Evolutionary conservation across 2,113 vertebrate genomes (phyloP), one percentile per base, ranked within the genome.

Genomic region (Donacobius atricapilla): DNA sequence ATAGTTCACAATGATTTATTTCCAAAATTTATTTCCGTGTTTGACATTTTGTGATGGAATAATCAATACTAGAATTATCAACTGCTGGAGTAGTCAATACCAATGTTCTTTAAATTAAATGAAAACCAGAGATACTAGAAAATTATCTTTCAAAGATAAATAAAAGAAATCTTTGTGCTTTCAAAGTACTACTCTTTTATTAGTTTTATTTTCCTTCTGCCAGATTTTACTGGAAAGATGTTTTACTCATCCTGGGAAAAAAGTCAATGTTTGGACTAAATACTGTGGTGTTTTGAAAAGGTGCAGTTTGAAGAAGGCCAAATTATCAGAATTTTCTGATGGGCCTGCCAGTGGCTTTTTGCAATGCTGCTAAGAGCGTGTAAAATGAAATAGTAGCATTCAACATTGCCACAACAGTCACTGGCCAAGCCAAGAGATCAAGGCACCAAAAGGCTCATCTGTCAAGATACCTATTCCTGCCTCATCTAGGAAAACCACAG

Each of bases 181-280:
- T 92, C 72, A 88, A 84, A 94, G 89, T 85, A 73, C 75, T 94
- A 88, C 70, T 85, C 71, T 78, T 96, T 57, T 94, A 48, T 71
- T 93, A 48, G 68, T 33, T 90, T 93, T 95, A 79, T 91, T 95
- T 97, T 93, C 56, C n/a, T 92, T 90, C 82, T 96, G 76, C 91
- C 88, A 92, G 73, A 82, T 96, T 96, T 80, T 94, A 75, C 85
- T 96, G 71, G 89, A 97, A 97, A 89, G 93, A 95, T 89, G 37
- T 87, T 96, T 92, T 94, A 94, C 54, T 96, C 86, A 90, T 96
- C 89, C 95, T 86, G 92, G 92, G 92, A 96, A 96, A 95, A 95
- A 87, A 86, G 28, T 90, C 86, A 81, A 64, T 85, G 75, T 95
- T 97, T 97, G 87, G 56, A 88, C 90, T 64, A 65, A 90, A 89